These are phyloP conservation scores for Urocitellus parryii DNA, from an alignment of 2,113 vertebrate genomes.

Conservation along the genomic window DNA sequence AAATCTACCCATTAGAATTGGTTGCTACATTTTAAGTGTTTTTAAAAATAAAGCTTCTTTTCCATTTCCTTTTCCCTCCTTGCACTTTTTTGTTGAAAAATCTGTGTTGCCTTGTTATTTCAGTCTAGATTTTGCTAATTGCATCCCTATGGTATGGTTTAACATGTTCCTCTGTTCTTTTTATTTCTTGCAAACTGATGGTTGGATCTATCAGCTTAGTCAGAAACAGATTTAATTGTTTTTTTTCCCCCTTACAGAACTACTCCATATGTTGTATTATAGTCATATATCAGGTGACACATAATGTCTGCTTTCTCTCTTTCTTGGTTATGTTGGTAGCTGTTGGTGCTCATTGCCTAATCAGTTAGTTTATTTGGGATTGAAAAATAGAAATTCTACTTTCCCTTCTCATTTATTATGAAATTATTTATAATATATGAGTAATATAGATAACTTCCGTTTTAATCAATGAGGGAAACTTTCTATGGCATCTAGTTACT, in stretches of 20 bases:
- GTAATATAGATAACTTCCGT: too few species aligned
- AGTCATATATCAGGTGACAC: background rate
- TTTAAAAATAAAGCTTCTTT: constrained; percentile 56
- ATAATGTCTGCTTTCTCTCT: constrained; percentile 32
- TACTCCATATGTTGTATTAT: constrained; percentile 36
- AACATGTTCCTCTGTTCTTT: constrained; percentile 61
- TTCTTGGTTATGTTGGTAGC: constrained; percentile 27
- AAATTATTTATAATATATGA: too few species aligned
- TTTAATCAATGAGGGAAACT: background rate
- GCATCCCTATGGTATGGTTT: constrained; percentile 16
- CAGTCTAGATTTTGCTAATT: constrained; percentile 57
- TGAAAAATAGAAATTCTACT: constrained; percentile 43
- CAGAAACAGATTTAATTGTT: constrained; percentile 38
- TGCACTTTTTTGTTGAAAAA: constrained; percentile 22
- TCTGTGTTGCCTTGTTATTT: constrained; percentile 47
- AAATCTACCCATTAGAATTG: constrained; percentile 5
- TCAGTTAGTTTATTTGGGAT: constrained; percentile 42
- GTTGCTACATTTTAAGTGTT: constrained; percentile 26
- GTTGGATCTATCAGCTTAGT: constrained; percentile 31
- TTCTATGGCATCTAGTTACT: background rate
- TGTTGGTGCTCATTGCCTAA: constrained; percentile 33
- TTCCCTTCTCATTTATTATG: constrained; percentile 45
- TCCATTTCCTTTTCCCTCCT: background rate
- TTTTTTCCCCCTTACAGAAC: background rate
- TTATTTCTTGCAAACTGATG: constrained; percentile 44